Evolutionary conservation across 64 coral and sea anemone species (phyloP), one percentile per base, ranked within the genome.

Genomic region (Anthopleura sola): DNA sequence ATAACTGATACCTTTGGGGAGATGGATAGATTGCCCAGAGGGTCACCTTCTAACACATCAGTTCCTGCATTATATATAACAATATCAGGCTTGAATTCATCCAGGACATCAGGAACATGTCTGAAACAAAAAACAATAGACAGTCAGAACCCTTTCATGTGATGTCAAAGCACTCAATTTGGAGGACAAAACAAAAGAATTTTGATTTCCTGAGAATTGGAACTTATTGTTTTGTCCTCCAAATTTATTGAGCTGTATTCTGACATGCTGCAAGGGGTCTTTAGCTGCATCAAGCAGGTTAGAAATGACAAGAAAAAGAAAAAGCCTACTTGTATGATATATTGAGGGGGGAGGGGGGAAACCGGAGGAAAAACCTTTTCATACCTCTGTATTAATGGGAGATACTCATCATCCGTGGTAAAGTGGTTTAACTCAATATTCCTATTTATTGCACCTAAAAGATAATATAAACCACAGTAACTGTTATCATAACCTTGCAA

Each of bases 61-160:
- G 97, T 99, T 21, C 97, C 97, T 81, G 97, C 97, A 92, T 99
- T 99, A 44, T 94, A 99, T 50, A 92, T 81, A 78, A 99, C 88
- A 50, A 94, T 92, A 89, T 99, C 97, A 49, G 97, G 97, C 36
- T 88, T 86, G 82, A 99, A 99, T 39, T 94, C 84, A 81, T 94
- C 87, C 23, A 99, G 80, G 16, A 90, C 97, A 49, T 94, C 90
- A 39, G 93, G 90, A 33, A 99, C 85, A 49, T 94, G 93, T 21
- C 97, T 99, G 37, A 92, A 81, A 24, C 28, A 33, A 68, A 36
- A 75, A 71, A 9, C 29, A 81, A 9, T 16, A 44, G 18, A 26
- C n/a, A 44, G n/a, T n/a, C n/a, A n/a, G n/a, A n/a, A n/a, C n/a
- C n/a, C n/a, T n/a, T n/a, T n/a, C n/a, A n/a, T n/a, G n/a, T n/a